phyloP scores from a whole-genome alignment of 1,140 invertebrate genomes.

The Drosophila santomea region DNA sequence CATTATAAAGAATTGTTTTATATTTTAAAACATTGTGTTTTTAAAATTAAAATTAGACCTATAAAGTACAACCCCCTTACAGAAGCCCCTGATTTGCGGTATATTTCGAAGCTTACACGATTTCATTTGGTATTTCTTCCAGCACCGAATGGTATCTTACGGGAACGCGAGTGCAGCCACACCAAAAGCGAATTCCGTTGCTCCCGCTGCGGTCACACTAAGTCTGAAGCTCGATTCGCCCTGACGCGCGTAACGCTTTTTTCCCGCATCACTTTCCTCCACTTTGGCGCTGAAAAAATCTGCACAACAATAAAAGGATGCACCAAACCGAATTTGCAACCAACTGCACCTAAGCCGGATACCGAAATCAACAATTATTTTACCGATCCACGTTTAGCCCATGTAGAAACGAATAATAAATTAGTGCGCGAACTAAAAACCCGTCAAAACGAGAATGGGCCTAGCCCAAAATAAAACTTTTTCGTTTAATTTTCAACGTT shows the following conservation, averaged over 20 bases:
- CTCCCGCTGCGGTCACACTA: conserved; percentile 40
- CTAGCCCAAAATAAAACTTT: conserved; percentile 68
- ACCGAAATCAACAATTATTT: conserved; percentile 6
- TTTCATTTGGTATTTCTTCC: conserved; percentile 16
- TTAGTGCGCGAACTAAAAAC: conserved; percentile 35
- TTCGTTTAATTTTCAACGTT: conserved; percentile 61
- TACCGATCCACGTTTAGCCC: conserved; percentile 16
- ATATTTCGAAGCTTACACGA: neutral
- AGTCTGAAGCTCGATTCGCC: conserved; percentile 59
- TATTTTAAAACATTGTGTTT: too few species aligned
- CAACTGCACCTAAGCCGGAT: conserved; percentile 11
- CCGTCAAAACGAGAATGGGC: conserved; percentile 58
- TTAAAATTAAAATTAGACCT: too few species aligned
- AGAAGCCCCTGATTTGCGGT: neutral
- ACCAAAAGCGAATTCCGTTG: neutral
- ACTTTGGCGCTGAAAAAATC: conserved; percentile 70
- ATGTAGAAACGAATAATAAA: conserved; percentile 40
- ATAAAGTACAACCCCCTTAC: neutral
- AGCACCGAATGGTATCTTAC: conserved; percentile 3
- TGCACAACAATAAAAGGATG: conserved; percentile 16
- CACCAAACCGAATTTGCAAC: conserved; percentile 16
- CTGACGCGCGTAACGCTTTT: conserved; percentile 64
- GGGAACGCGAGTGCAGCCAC: neutral
- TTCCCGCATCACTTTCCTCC: conserved; percentile 70
- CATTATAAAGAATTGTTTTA: too few species aligned